phyloP scores from a whole-genome alignment of 2,113 vertebrate genomes.

The Cisticola juncidis region DNA sequence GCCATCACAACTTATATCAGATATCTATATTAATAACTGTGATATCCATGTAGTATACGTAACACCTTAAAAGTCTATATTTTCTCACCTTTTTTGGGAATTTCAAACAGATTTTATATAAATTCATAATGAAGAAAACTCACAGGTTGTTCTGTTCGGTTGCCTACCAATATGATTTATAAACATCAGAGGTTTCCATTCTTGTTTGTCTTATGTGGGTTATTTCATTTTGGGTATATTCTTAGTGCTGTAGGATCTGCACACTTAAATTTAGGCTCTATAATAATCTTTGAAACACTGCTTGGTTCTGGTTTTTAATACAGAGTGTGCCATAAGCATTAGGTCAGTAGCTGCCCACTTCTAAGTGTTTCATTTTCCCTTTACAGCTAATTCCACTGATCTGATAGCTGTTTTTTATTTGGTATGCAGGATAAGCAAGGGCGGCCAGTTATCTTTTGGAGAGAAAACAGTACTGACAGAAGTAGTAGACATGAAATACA shows the following conservation, averaged over 20 bases:
- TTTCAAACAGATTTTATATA: not conserved
- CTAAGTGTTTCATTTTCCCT: not conserved
- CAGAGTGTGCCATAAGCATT: accelerated
- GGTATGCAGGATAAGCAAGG: not conserved
- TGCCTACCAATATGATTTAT: not conserved
- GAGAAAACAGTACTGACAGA: not conserved
- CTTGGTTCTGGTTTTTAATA: not conserved
- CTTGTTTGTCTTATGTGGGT: not conserved
- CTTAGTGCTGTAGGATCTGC: not conserved
- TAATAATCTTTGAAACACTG: not conserved
- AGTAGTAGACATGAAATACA: not conserved
- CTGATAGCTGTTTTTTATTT: not conserved
- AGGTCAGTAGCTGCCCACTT: not conserved
- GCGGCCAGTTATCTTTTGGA: not conserved
- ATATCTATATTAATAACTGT: not conserved
- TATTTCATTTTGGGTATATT: not conserved
- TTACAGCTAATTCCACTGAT: not conserved
- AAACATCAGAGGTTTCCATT: not conserved
- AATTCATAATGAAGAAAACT: not conserved
- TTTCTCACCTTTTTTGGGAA: not conserved
- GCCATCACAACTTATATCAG: not conserved
- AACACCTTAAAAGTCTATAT: not conserved
- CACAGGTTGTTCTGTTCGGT: not conserved
- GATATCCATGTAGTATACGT: not conserved
- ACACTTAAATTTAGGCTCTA: not conserved